A percentile compares a stretch with the other conserved stretches of the same genome.
phyloP scores from a whole-genome alignment of 2,888 invertebrate species.

The Tupiocoris notatus region DNA sequence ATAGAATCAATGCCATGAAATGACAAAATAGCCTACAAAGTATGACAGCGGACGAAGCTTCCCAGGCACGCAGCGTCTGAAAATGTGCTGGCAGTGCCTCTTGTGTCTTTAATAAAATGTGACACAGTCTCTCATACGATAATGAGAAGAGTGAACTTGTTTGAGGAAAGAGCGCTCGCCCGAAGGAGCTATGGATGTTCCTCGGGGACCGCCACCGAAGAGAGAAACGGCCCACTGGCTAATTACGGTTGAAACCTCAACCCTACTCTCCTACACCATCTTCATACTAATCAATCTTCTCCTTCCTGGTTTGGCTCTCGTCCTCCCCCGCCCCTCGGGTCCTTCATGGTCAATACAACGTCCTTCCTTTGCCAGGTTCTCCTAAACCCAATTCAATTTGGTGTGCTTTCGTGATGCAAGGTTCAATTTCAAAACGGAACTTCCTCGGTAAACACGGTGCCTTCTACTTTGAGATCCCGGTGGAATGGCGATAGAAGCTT shows the following conservation, averaged over 20 bases:
- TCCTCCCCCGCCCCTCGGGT: not conserved
- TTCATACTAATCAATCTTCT: not conserved
- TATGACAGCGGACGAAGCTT: too few species aligned
- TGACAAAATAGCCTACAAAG: too few species aligned
- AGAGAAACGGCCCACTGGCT: not conserved
- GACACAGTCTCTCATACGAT: too few species aligned
- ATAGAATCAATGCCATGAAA: too few species aligned
- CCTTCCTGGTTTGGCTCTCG: too few species aligned
- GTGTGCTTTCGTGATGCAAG: not conserved
- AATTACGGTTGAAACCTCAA: not conserved
- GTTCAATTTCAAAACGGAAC: not conserved
- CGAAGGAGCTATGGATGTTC: too few species aligned
- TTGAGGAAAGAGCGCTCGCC: too few species aligned
- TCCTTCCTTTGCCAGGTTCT: not conserved
- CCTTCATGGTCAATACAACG: not conserved
- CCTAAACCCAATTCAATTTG: not conserved
- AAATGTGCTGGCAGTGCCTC: too few species aligned
- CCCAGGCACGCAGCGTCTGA: too few species aligned
- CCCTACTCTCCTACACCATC: not conserved
- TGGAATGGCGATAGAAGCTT: not conserved
- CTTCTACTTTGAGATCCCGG: not conserved
- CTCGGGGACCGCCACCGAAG: not conserved
- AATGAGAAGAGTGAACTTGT: too few species aligned
- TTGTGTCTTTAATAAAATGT: too few species aligned
- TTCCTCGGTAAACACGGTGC: not conserved